A percentile compares a stretch with the other conserved stretches of the same genome.
Conservation (phyloP, 1,140 invertebrate genomes). For the Amphibalanus amphitrite region DNA sequence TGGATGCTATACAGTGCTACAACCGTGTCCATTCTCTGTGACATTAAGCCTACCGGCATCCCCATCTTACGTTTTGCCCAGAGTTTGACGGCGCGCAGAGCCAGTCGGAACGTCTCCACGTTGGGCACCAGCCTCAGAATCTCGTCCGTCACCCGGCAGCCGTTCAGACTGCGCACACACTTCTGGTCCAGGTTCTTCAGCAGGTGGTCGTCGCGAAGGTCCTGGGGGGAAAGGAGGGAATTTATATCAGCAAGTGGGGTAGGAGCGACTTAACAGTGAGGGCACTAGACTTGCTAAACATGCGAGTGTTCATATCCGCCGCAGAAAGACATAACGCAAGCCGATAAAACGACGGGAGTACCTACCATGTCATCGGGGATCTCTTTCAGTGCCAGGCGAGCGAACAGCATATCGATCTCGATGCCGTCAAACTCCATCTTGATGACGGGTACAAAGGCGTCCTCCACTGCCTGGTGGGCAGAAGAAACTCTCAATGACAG, state of each 20-base stretch:
- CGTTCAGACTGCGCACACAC: constrained; percentile 92
- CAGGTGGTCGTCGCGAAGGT: constrained; percentile 75
- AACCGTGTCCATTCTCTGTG: no score
- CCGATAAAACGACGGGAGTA: no score
- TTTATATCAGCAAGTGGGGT: no score
- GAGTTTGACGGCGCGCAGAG: constrained; percentile 85
- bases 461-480: constrained; percentile 62
- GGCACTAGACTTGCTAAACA: no score
- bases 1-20: no score
- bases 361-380: constrained; percentile 47
- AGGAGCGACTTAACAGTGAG: no score
- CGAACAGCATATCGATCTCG: constrained; percentile 96
- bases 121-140: constrained; percentile 90
- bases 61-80: constrained; percentile 99
- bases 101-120: constrained; percentile 80
- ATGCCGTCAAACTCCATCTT: constrained; percentile 99
- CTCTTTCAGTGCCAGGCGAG: constrained; percentile 76
- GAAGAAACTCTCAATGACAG: no score
- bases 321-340: no score
- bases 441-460: constrained; percentile 97
- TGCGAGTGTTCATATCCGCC: no score
- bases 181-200: constrained; percentile 92
- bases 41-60: no score
- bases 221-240: constrained; percentile 33
- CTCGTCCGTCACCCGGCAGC: constrained; percentile 95